phyloP scores from a whole-genome alignment of 2,888 invertebrate genomes.

The Shargacucullia verbasci region DNA sequence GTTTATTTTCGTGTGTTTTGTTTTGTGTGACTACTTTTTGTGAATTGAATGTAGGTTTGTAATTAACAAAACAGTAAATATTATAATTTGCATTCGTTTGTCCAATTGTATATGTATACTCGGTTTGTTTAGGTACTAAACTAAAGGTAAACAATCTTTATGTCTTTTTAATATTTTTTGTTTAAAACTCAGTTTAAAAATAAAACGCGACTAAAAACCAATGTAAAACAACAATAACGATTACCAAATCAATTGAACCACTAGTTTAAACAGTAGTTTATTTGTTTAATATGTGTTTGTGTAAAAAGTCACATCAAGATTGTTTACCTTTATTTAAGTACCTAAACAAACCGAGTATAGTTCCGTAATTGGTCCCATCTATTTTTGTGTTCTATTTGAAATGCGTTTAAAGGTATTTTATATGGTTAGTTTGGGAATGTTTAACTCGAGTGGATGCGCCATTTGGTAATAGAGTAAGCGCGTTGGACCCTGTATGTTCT shows the following conservation, averaged over 20 bases:
- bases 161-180: no score
- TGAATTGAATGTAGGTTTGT: constrained; percentile 16
- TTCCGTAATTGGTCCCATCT: constrained; percentile 42
- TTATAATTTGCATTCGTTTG: constrained; percentile 34
- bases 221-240: no score
- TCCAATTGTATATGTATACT: constrained; percentile 26
- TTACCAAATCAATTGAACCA: no score
- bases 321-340: no score
- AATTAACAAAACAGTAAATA: constrained; percentile 32
- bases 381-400: constrained; percentile 37
- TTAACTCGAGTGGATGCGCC: constrained; percentile 32
- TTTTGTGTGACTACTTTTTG: constrained; percentile 41
- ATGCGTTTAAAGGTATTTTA: constrained; percentile 3
- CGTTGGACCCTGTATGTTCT: constrained; percentile 25
- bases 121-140: no score
- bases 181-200: no score
- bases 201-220: no score
- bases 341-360: no score
- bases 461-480: constrained; percentile 42
- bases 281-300: no score
- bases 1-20: constrained; percentile 43
- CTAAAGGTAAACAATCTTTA: no score
- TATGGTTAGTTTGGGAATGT: constrained; percentile 28
- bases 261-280: no score
- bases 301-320: no score